Base-by-base conservation (phyloP, 2,888 invertebrate species). In the Entomobrya multifasciata region DNA sequence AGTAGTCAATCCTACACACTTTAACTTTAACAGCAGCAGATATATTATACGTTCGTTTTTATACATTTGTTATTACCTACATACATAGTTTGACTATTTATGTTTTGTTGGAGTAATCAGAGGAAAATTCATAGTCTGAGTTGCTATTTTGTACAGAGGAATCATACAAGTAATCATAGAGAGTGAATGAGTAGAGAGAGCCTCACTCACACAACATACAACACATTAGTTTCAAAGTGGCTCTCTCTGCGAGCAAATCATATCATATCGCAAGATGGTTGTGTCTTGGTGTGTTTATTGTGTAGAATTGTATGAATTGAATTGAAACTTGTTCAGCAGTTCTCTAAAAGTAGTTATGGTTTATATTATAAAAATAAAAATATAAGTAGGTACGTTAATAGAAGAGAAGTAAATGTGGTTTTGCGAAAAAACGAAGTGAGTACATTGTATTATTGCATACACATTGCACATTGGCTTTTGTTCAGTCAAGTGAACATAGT, bases 281-380 rank as follows among this genome's bases (percentile, higher is more conserved):
- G 20, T 57, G n/a, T n/a, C n/a, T n/a, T n/a, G n/a, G n/a, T n/a
- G n/a, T 20, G 20, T 13, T 3, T n/a, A 2, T 20, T 25, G 11
- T 17, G 57, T 57, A 4, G 57, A n/a, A 11, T 36, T 8, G 36
- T 8, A 36, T 36, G 36, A 8, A 49, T 49, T 76, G 57, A 57
- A 57, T 13, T 74, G 76, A 76, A 76, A 76, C 55, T 57, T 76
- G 76, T 70, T 70, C 70, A 52, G 5, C 5, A 36, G 76, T 57
- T 57, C n/a, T 5, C 57, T 30, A 25, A 3, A 10, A 44, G 6
- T 15, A 41, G 17, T 1, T 13, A n/a, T 11, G 20, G 8, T 36
- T 36, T 36, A 36, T 36, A 36, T 36, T 49, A n/a, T 11, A 15
- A 49, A n/a, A 17, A 15, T 22, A 2, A 44, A 20, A 22, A 47